Percentiles rank a stretch among this genome's conserved stretches.
Conservation (phyloP, 1,140 invertebrate species). For the Leptinotarsa undecemlineata region DNA sequence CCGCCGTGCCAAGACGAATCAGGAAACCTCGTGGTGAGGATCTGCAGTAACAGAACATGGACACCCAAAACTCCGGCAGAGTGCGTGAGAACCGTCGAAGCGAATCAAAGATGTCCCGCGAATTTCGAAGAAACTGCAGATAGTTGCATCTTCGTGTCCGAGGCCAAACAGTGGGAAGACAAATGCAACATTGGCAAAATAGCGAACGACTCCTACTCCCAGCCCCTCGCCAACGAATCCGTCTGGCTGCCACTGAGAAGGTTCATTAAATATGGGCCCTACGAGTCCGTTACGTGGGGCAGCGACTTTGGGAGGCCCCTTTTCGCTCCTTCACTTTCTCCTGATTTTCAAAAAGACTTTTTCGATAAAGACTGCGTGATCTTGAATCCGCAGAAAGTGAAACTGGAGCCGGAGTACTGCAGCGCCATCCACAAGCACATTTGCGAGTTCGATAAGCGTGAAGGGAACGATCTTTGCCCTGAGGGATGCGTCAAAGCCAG, state of each 20-base stretch:
- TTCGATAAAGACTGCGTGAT: constrained; percentile 25
- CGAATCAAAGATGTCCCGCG: constrained; percentile 22
- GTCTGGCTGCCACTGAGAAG: constrained; percentile 31
- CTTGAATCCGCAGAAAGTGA: neutral
- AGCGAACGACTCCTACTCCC: neutral
- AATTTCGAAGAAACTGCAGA: constrained; percentile 15
- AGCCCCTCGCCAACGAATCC: neutral
- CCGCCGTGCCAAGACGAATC: constrained; percentile 34
- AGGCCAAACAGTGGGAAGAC: constrained; percentile 23
- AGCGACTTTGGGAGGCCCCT: constrained; percentile 21
- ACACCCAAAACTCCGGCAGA: constrained; percentile 15
- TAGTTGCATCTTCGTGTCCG: constrained; percentile 29
- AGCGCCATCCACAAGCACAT: neutral
- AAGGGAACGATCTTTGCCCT: constrained; percentile 27
- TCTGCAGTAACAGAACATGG: constrained; percentile 34
- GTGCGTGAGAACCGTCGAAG: neutral
- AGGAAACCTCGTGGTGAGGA: constrained; percentile 29
- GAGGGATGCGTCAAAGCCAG: constrained; percentile 31
- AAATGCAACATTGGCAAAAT: constrained; percentile 2
- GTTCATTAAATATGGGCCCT: constrained; percentile 23
- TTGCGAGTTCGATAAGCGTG: constrained; percentile 11
- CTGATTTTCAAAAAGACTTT: neutral
- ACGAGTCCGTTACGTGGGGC: constrained; percentile 23
- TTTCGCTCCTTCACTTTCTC: neutral
- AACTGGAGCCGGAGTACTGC: constrained; percentile 19